phyloP scores from a whole-genome alignment of 2,113 vertebrate species.

The Brachyistius frenatus region DNA sequence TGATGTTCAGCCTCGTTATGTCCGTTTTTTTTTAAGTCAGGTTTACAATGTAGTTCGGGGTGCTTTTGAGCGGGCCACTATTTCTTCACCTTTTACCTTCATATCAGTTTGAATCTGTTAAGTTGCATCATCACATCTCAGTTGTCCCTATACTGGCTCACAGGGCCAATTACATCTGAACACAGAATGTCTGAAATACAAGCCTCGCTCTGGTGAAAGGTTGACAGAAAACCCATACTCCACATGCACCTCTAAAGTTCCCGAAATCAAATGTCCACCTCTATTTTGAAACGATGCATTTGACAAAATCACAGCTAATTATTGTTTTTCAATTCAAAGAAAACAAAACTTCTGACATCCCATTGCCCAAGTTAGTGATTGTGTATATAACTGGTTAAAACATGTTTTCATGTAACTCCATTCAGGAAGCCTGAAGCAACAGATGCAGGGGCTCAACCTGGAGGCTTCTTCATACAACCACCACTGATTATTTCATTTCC shows the following conservation, averaged over 20 bases:
- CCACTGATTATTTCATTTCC: background rate
- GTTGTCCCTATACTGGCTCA: background rate
- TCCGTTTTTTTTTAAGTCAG: background rate
- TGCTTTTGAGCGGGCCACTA: background rate
- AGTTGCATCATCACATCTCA: background rate
- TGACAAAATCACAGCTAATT: too few species aligned
- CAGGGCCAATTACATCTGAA: too few species aligned
- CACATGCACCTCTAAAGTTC: too few species aligned
- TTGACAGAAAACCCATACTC: too few species aligned
- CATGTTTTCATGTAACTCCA: background rate
- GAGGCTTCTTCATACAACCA: too few species aligned
- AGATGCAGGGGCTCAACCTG: background rate
- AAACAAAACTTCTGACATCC: background rate
- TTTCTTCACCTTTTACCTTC: background rate
- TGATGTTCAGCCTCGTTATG: background rate
- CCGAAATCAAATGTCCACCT: too few species aligned
- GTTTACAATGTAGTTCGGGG: background rate
- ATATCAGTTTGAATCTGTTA: background rate
- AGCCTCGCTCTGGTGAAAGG: too few species aligned
- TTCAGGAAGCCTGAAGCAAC: background rate
- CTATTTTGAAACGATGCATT: too few species aligned
- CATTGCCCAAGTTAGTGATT: too few species aligned
- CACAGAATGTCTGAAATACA: too few species aligned
- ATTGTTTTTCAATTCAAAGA: too few species aligned
- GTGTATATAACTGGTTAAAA: too few species aligned